These are phyloP conservation scores for Dusona sp. DNA, from an alignment of 2,888 invertebrate species.

Conservation along the genomic window DNA sequence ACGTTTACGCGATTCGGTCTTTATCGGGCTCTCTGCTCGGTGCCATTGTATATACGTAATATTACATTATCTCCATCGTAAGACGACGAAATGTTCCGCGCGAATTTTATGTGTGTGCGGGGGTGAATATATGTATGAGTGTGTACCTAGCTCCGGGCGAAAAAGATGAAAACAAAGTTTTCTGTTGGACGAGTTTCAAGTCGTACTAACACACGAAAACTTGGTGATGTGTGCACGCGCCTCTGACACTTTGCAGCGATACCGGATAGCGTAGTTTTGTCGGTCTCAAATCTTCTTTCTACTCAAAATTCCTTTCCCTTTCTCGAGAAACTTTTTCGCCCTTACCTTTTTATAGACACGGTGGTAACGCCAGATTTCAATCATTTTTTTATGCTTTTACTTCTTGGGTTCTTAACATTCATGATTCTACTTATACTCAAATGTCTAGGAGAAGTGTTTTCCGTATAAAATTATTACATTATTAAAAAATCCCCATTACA, in stretches of 20 bases:
- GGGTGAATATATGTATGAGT: neutral
- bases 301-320: constrained; percentile 32
- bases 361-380: neutral
- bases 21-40: constrained; percentile 20
- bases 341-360: neutral
- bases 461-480: no score
- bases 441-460: no score
- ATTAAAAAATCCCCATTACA: no score
- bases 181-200: constrained; percentile 56
- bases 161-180: constrained; percentile 62
- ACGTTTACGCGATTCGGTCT: constrained; percentile 12
- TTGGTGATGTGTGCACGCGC: constrained; percentile 30
- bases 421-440: neutral
- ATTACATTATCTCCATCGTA: constrained; percentile 43
- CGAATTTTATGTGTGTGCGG: neutral
- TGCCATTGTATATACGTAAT: constrained; percentile 53
- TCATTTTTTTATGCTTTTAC: neutral
- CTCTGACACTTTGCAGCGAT: constrained; percentile 37
- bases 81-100: constrained; percentile 17
- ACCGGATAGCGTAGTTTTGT: constrained; percentile 1
- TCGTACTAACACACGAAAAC: constrained; percentile 38
- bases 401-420: neutral
- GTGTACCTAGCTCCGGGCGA: constrained; percentile 10
- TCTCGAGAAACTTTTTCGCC: constrained; percentile 26
- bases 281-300: constrained; percentile 39